Base-by-base conservation (phyloP, 2,888 invertebrate genomes). In the Altica lythri region DNA sequence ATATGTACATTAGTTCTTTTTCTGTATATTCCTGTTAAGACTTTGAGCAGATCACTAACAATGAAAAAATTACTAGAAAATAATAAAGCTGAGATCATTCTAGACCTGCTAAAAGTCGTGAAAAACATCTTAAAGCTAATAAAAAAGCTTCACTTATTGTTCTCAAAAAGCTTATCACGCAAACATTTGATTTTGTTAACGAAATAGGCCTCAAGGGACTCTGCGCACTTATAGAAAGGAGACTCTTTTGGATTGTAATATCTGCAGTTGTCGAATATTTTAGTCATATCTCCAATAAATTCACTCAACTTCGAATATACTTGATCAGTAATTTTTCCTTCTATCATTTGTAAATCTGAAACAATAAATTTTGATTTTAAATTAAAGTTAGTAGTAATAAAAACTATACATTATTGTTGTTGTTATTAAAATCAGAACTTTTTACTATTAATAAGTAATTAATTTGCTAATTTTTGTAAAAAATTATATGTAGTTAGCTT, bases 251-350 rank as follows among this genome's bases (percentile, higher is more conserved):
- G 92, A 79, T 97, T 97, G 79, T 95, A 97, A 75, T 94, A 93
- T 63, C 97, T 89, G 82, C 98, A 98, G 79, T 99, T 99, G 80
- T 98, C 96, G 78, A 98, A 97, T 73, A 99, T 95, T 79, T 95
- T 94, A 60, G 94, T 95, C 87, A 97, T 93, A 76, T 98, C 98
- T 74, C 93, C 93, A 72, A 96, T 92, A 77, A 97, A 96, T 74
- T 98, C 95, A 75, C 92, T 90, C 66, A 97, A 81, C 74, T 88
- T 90, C 72, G 86, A 87, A 77, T 97, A 97, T 43, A 81, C 83
- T 72, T 86, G 86, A 66, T 88, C 86, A 71, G 88, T 88, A 74
- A 96, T 88, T 79, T 92, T 90, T 61, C 83, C 81, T 78, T 95
- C 94, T 66, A 98, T 90, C 67, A 91, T 92, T 76, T 93, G 90